These are phyloP conservation scores for Steinernema carpocapsae DNA, from an alignment of 2,888 invertebrate species.

Conservation along the genomic window DNA sequence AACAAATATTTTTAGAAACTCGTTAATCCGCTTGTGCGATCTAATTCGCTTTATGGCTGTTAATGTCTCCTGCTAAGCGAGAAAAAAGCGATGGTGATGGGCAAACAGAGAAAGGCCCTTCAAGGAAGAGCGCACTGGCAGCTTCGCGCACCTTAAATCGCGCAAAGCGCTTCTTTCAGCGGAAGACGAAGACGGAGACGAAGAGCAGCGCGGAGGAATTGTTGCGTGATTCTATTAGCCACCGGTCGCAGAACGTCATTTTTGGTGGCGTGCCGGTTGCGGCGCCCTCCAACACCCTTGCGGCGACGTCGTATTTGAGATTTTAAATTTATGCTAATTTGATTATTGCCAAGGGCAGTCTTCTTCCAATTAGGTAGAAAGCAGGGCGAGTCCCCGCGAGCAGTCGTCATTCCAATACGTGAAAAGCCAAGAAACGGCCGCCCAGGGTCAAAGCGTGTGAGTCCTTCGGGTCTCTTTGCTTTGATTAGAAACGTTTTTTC, in stretches of 20 bases:
- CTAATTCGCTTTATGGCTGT: conserved; percentile 4
- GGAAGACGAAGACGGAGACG: neutral
- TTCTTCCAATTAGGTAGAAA: conserved; percentile 27
- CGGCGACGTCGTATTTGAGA: conserved; percentile 23
- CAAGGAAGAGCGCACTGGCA: neutral
- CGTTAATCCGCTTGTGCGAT: conserved; percentile 32
- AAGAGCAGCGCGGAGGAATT: neutral
- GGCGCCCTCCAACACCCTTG: neutral
- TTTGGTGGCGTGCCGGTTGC: neutral
- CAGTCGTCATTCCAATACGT: conserved; percentile 7
- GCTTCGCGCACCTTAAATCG: no score
- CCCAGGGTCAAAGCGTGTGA: no score
- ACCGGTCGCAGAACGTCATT: neutral
- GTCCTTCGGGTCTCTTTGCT: no score
- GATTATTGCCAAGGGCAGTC: conserved; percentile 26
- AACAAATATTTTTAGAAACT: conserved; percentile 25
- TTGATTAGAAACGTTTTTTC: no score
- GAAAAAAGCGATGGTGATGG: neutral
- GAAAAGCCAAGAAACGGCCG: neutral
- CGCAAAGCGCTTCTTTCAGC: neutral
- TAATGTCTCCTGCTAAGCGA: neutral
- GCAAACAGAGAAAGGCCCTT: conserved; percentile 19
- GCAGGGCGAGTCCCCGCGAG: neutral
- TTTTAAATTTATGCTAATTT: conserved; percentile 35
- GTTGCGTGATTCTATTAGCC: neutral